Evolutionary conservation across 2,797 vertebrate species (phyloP), one percentile per base, ranked within the genome.

Genomic region (Mastacembelus armatus): DNA sequence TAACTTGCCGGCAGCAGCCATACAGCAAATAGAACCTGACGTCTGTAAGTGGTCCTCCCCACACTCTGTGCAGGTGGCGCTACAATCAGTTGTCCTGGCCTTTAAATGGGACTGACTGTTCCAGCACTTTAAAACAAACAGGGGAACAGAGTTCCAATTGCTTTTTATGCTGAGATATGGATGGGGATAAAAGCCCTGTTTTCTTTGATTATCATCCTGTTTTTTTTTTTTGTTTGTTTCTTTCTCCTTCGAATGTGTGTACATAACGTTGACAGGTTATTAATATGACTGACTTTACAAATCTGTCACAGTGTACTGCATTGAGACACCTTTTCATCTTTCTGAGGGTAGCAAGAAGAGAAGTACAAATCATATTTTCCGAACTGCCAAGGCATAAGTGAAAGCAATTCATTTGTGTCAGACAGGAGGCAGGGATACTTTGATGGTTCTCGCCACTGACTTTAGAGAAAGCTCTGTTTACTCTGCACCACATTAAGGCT

Each of bases 21-120:
- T 66, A 74, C 74, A 60, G 66, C 52, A 88, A 92, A 89, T 86
- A 63, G 52, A 80, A 84, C 4, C 73, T 87, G 90, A 90, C 80
- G 21, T 79, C 0, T 39, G 71, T 71, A 86, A 92, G 62, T 66
- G 71, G 78, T 74, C 65, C 57, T 69, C 49, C 44, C 35, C 42
- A 42, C 40, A 47, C 66, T 66, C 40, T 54, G 58, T 68, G 75
- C 81, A 87, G 80, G 88, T 81, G 81, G 71, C 19, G 18, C 42
- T 62, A 61, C 67, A 78, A 69, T 90, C 82, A 87, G 49, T 59
- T 77, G 76, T 85, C 83, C 62, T 15, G 61, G 44, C 64, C 51
- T 83, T 77, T 85, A 85, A 87, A 81, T 49, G 36, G 65, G 40
- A 2, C 59, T 58, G 77, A 71, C 72, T 66, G 74, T 58, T 79